Base-by-base conservation (phyloP, 2,113 vertebrate genomes). In the Probosciger aterrimus region DNA sequence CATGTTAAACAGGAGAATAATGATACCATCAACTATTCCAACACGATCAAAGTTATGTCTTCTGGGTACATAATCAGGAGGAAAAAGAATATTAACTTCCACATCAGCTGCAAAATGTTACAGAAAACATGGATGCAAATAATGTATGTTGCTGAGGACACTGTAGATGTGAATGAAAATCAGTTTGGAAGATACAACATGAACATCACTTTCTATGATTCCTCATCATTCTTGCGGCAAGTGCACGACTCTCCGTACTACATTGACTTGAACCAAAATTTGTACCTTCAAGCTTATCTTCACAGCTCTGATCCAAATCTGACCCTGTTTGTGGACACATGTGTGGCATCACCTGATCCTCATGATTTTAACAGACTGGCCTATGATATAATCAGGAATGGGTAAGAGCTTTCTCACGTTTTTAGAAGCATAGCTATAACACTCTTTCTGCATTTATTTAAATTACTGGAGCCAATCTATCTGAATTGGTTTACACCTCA, bases 21-120 rank as follows among this genome's bases (percentile, higher is more conserved):
- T 0, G 98, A 98, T 11, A 98, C 97, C 8, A 98, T 98, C 96
- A 95, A 47, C 77, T 98, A 98, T 49, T 96, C 97, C 96, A 98
- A 97, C 68, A 20, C 68, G 3, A 97, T 98, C 92, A 93, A 31
- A 77, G 49, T 91, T 1, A 6, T 31, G 2, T 46, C 86, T 55
- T 79, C 95, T 14, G 77, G 17, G 3, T 2, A 44, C 65, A 0
- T 97, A 47, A 97, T 98, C 96, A 97, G 39, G 52, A 97, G 97
- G 92, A 93, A 88, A 7, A 96, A 88, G 60, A 53, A 97, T 43
- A 88, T 98, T 31, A 47, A 78, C 35, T 31, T 98, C 7, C 96
- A 95, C 0, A 3, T 98, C 82, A 96, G 77, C 65, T 98, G 98
- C 96, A 97, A 71, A 65, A 98, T 98, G 98, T 94, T 98, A 6